Percentiles rank a stretch among this genome's conserved stretches.
These are phyloP conservation scores for Pelmatolapia mariae DNA, from an alignment of 2,113 vertebrate species.

Conservation along the genomic window DNA sequence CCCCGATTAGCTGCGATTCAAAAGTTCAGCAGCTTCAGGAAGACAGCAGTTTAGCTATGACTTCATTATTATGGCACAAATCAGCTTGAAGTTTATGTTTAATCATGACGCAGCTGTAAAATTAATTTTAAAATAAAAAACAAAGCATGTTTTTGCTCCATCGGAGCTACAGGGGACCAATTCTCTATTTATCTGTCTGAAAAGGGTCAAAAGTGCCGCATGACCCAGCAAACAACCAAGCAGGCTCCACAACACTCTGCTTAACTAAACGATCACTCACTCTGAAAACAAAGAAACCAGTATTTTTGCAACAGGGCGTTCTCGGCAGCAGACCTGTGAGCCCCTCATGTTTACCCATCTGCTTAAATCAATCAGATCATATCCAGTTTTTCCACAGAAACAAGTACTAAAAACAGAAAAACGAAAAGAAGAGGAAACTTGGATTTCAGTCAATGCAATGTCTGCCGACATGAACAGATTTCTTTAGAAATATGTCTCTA, in stretches of 20 bases:
- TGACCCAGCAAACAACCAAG: not conserved
- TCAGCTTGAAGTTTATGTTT: not conserved
- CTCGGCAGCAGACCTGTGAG: not conserved
- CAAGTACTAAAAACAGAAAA: not conserved
- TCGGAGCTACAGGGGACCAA: not conserved
- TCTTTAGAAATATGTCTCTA: not conserved
- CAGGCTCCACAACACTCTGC: not conserved
- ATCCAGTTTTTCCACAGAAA: not conserved
- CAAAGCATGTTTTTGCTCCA: not conserved
- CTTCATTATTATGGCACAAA: not conserved
- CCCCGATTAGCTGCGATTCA: not conserved
- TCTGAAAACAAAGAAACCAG: conserved; percentile 14
- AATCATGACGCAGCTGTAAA: not conserved
- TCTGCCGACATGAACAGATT: not conserved
- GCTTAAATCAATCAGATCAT: not conserved
- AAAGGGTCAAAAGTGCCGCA: not conserved
- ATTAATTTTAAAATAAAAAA: not conserved
- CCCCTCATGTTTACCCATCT: not conserved
- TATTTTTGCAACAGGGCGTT: not conserved
- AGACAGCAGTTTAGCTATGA: not conserved
- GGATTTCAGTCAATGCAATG: not conserved
- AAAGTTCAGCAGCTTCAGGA: not conserved
- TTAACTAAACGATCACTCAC: not conserved
- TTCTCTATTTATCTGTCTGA: not conserved
- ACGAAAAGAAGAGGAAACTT: not conserved